These are phyloP conservation scores for Emydoidea blandingii DNA, from an alignment of 2,797 vertebrate species.

Conservation along the genomic window DNA sequence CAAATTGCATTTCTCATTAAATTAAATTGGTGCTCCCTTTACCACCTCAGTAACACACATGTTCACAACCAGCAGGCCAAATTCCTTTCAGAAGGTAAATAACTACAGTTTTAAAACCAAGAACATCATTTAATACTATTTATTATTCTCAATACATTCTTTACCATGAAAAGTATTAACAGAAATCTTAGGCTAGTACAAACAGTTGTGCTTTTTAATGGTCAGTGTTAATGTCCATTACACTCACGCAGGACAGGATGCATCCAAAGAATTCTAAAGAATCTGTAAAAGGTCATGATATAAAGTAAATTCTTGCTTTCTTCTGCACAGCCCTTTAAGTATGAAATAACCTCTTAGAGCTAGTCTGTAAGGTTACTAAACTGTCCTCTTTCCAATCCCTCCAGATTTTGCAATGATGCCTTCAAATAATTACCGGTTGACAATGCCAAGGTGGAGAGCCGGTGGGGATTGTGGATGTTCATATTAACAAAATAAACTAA, in stretches of 20 bases:
- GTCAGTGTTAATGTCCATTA: background rate
- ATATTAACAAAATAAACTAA: background rate
- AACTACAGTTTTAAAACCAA: background rate
- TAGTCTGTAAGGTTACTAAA: background rate
- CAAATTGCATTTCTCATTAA: background rate
- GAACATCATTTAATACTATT: background rate
- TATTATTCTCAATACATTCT: background rate
- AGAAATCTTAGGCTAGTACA: background rate
- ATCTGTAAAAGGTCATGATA: background rate
- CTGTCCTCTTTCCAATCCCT: background rate
- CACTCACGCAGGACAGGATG: background rate
- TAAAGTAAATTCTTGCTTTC: background rate
- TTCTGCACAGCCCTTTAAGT: background rate
- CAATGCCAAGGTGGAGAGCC: background rate
- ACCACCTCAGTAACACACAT: background rate
- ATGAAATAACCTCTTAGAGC: background rate
- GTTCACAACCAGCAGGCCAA: background rate
- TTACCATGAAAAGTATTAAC: background rate
- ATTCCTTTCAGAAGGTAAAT: background rate
- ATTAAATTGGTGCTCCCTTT: background rate
- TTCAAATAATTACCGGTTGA: background rate
- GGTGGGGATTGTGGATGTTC: background rate
- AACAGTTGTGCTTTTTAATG: background rate
- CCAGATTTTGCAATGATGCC: background rate
- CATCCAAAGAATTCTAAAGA: background rate